These are phyloP conservation scores for Drosophila eugracilis DNA, from an alignment of 1,140 invertebrate genomes.

Conservation along the genomic window DNA sequence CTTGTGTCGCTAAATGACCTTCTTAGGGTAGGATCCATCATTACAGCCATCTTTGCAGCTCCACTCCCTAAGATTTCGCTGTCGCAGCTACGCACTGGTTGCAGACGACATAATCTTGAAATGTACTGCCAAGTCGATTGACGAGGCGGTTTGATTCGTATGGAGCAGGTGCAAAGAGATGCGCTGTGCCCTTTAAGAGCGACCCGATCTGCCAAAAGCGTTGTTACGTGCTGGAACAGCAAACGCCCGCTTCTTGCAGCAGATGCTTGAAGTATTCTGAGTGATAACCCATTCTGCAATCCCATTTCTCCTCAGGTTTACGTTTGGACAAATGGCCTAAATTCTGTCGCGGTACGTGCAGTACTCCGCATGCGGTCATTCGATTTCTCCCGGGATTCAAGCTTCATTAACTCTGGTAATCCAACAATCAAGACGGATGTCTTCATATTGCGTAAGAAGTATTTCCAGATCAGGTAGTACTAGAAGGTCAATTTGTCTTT, in stretches of 20 bases:
- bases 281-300: background rate
- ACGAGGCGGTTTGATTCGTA: background rate
- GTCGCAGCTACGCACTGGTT: no score
- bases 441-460: no score
- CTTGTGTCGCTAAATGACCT: constrained; percentile 2
- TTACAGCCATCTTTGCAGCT: background rate
- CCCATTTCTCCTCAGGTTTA: background rate
- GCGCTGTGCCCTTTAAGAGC: background rate
- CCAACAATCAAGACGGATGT: no score
- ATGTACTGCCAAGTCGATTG: background rate
- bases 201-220: background rate
- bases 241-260: background rate
- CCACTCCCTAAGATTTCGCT: no score
- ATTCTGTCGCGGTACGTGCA: no score
- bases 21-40: background rate
- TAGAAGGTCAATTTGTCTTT: no score
- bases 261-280: background rate
- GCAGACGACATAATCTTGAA: background rate
- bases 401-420: no score
- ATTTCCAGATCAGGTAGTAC: no score
- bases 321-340: no score
- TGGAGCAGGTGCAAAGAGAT: constrained; percentile 1
- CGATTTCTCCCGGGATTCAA: no score
- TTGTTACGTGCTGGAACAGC: background rate
- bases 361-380: no score